Base-by-base conservation (phyloP, 2,888 invertebrate genomes). In the Mycalesis mineus region DNA sequence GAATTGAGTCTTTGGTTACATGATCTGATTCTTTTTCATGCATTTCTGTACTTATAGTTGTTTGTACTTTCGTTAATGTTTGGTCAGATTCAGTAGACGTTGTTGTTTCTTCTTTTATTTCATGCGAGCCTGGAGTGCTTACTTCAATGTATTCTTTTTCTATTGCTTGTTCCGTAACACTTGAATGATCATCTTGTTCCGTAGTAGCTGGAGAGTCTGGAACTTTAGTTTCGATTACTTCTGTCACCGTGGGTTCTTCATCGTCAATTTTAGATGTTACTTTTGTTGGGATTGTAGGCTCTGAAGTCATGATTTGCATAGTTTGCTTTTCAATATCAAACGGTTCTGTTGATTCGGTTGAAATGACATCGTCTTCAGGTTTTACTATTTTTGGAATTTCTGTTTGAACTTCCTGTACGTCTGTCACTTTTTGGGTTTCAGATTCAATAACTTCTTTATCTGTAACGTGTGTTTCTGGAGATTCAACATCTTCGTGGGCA, bases 371-470 rank as follows among this genome's bases (percentile, higher is more conserved):
- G n/a, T 45, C 40, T 13, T 11, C 9, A 39, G 37, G 7, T 14
- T 7, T 14, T n/a, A 11, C 1, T 7, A 33, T 33, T 15, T 36
- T 36, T 48, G 48, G 36, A n/a, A n/a, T 49, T 14, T 14, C 39
- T 49, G 37, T 37, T 28, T 37, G 22, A 22, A 22, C n/a, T 37
- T 11, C 28, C 7, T 49, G 22, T 9, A 28, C 28, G 4, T 62
- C 56, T 36, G 51, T 29, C 22, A 42, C 53, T 36, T 22, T 33
- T 50, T 33, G n/a, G 14, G 49, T 50, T 31, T 61, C 60, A 15
- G 44, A 37, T 49, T 15, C 36, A 36, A 17, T 36, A 1, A 14
- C 28, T 17, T 28, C 49, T 28, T 39, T 13, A 1, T 49, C 49
- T 14, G 49, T 49, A 13, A 13, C 9, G 9, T 13, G 37, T 49